phyloP scores from a whole-genome alignment of 2,113 vertebrate genomes.

The Neotoma lepida region DNA sequence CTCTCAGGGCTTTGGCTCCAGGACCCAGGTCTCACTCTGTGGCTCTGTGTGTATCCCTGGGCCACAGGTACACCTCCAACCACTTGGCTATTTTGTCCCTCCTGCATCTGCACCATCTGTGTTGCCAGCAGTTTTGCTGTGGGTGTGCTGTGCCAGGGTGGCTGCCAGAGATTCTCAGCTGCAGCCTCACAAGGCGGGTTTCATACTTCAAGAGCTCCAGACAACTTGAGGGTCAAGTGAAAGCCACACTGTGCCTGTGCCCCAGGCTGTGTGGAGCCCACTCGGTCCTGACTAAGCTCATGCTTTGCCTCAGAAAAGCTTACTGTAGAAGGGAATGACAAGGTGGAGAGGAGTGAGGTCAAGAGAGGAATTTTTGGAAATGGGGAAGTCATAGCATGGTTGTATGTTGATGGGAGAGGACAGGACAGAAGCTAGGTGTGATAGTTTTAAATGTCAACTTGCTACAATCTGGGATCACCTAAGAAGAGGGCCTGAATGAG shows the following conservation, averaged over 20 bases:
- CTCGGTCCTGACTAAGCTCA: neutral
- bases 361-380: neutral
- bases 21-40: neutral
- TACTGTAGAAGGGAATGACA: too few species aligned
- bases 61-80: neutral
- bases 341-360: neutral
- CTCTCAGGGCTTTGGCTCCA: neutral
- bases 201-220: neutral
- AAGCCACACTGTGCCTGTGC: neutral
- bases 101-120: fast-evolving
- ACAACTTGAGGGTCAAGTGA: neutral
- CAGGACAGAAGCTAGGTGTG: neutral
- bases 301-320: neutral
- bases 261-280: fast-evolving
- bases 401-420: neutral
- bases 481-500: neutral
- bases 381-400: too few species aligned
- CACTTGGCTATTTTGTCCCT: neutral
- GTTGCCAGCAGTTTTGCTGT: neutral
- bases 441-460: neutral
- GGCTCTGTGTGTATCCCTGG: too few species aligned
- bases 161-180: neutral
- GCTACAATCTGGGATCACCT: neutral
- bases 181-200: neutral
- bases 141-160: neutral